Evolutionary conservation across 2,888 invertebrate species (phyloP), one percentile per base, ranked within the genome.

Genomic region (Dromius quadrimaculatus): DNA sequence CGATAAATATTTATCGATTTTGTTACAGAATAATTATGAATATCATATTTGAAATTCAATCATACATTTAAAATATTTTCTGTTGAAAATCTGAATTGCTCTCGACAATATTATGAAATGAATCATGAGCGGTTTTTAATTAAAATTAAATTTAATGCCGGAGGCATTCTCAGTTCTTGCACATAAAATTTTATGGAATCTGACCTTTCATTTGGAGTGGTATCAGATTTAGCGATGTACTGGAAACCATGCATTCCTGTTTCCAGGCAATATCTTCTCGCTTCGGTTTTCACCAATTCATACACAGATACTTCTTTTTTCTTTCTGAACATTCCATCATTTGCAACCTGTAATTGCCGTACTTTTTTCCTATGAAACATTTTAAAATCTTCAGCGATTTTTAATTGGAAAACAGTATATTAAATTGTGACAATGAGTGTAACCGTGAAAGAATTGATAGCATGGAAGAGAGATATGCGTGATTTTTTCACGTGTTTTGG

Each of bases 161-260:
- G n/a, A n/a, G n/a, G n/a, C n/a, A n/a, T n/a, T n/a, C n/a, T n/a
- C n/a, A n/a, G n/a, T n/a, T n/a, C n/a, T n/a, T n/a, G n/a, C n/a
- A n/a, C n/a, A n/a, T n/a, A n/a, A n/a, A n/a, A n/a, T n/a, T 41
- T 41, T 9, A 41, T 41, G 3, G 11, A 9, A 4, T n/a, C 4
- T n/a, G 43, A 68, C 68, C 68, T 68, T 59, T 68, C 68, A 1
- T 43, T 45, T 4, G 68, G 68, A 4, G 41, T 68, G 9, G 41
- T 68, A 11, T 41, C 22, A 11, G 38, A 2, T 41, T 41, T 68
- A n/a, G 59, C 17, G 13, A 59, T 68, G 41, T 41, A 68, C 11
- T 68, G 43, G 28, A 68, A 68, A 5, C 68, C 43, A 32, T 68
- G 68, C 20, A 59, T 28, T 4, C 59, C 59, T 8, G 68, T 68